These are phyloP conservation scores for Pseudomyrmex flavicornis DNA, from an alignment of 1,140 invertebrate genomes.

Conservation along the genomic window DNA sequence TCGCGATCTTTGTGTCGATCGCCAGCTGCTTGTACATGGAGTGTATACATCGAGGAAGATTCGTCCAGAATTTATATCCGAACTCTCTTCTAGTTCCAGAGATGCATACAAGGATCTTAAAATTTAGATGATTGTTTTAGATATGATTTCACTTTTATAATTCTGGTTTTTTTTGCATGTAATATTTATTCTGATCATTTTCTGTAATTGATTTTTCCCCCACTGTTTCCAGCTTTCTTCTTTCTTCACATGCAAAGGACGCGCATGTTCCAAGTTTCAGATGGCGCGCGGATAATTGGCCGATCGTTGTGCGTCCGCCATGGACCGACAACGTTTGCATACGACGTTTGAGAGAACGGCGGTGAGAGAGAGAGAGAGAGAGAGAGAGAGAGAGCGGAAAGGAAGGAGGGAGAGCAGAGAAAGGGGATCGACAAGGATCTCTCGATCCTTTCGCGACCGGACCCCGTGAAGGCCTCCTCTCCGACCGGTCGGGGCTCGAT, in stretches of 20 bases:
- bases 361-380: too few relatives aligned
- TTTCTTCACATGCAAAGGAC: constrained; percentile 14
- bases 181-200: too few relatives aligned
- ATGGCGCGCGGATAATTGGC: constrained; percentile 77
- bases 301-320: constrained; percentile 69
- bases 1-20: not conserved
- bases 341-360: constrained; percentile 22
- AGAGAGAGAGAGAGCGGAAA: not conserved
- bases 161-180: too few relatives aligned
- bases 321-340: constrained; percentile 56
- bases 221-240: not conserved
- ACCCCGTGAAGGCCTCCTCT: constrained; percentile 67
- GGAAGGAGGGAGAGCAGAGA: constrained; percentile 36
- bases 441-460: constrained; percentile 70
- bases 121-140: too few relatives aligned
- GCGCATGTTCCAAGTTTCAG: constrained; percentile 54
- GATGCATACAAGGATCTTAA: too few relatives aligned
- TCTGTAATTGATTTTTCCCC: too few relatives aligned
- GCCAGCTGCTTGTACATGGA: not conserved
- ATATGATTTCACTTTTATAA: too few relatives aligned
- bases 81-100: too few relatives aligned
- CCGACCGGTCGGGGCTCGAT: constrained; percentile 66
- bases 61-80: not conserved
- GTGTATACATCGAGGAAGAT: not conserved
- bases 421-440: constrained; percentile 76